phyloP scores from a whole-genome alignment of 1,140 invertebrate genomes.

The Gonatopus flavifemur region DNA sequence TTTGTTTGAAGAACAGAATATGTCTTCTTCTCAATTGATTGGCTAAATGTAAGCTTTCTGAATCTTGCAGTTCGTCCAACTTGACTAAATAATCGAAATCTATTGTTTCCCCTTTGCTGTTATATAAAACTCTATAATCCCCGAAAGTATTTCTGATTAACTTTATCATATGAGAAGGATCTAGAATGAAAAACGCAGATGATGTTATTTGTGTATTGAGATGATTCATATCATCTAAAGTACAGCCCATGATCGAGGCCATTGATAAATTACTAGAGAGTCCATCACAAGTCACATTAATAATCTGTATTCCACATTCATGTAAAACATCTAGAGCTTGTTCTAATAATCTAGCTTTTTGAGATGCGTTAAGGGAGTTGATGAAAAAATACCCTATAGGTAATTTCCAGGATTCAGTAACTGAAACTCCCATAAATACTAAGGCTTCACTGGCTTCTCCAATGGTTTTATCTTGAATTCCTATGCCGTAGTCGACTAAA shows the following conservation, averaged over 20 bases:
- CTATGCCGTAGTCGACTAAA: constrained; percentile 15
- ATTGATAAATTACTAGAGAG: constrained; percentile 20
- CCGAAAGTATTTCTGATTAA: no score
- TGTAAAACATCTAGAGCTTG: constrained; percentile 12
- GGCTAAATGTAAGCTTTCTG: constrained; percentile 27
- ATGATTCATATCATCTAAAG: no score
- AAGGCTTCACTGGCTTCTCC: constrained; percentile 28
- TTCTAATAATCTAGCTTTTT: constrained; percentile 25
- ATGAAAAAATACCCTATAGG: constrained; percentile 37
- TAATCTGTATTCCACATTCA: constrained; percentile 18
- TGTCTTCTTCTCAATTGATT: constrained; percentile 36
- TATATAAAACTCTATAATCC: no score
- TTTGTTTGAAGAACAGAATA: constrained; percentile 33
- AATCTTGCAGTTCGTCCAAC: constrained; percentile 32
- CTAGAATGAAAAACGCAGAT: constrained; percentile 21
- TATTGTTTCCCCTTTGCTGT: constrained; percentile 25
- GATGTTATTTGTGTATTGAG: constrained; percentile 19
- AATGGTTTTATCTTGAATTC: constrained; percentile 15
- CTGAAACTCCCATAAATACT: constrained; percentile 28
- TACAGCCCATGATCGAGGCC: no score
- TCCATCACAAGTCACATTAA: constrained; percentile 35
- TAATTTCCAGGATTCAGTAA: constrained; percentile 33
- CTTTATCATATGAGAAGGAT: constrained; percentile 29
- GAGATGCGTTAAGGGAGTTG: constrained; percentile 12
- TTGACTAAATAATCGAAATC: constrained; percentile 31